These are phyloP conservation scores for Lordiphosa fenestrarum DNA, from an alignment of 2,888 invertebrate species.

Conservation along the genomic window DNA sequence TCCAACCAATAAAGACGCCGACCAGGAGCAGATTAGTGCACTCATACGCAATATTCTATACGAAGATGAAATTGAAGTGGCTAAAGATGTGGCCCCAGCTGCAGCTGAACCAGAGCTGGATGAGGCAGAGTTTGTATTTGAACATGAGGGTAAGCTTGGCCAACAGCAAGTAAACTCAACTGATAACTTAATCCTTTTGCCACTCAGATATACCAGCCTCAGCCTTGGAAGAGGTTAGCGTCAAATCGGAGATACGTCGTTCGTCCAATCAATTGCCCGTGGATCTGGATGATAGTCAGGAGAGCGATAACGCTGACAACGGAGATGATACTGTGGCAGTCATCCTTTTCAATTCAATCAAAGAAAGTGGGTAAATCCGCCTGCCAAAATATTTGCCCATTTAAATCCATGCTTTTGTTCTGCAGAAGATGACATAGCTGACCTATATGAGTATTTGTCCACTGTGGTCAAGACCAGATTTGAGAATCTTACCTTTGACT, in stretches of 20 bases:
- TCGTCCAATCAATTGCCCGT: background rate
- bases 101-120: conserved; percentile 20
- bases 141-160: conserved; percentile 17
- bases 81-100: background rate
- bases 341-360: conserved; percentile 55
- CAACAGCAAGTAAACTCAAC: fast-evolving
- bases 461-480: conserved; percentile 63
- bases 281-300: conserved; percentile 20
- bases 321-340: conserved; percentile 44
- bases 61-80: conserved; percentile 31
- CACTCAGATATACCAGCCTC: conserved; percentile 8
- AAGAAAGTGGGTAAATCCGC: conserved; percentile 38
- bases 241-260: background rate
- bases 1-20: conserved; percentile 16
- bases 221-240: background rate
- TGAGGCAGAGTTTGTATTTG: conserved; percentile 19
- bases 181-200: background rate
- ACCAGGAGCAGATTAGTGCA: conserved; percentile 46
- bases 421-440: conserved; percentile 47
- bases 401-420: background rate
- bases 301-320: conserved; percentile 21
- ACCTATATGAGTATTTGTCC: conserved; percentile 59
- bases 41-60: conserved; percentile 51
- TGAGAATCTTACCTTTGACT: conserved; percentile 55
- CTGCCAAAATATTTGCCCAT: fast-evolving